Base-by-base conservation (phyloP, 1,140 invertebrate species). In the Drosophila cardini region DNA sequence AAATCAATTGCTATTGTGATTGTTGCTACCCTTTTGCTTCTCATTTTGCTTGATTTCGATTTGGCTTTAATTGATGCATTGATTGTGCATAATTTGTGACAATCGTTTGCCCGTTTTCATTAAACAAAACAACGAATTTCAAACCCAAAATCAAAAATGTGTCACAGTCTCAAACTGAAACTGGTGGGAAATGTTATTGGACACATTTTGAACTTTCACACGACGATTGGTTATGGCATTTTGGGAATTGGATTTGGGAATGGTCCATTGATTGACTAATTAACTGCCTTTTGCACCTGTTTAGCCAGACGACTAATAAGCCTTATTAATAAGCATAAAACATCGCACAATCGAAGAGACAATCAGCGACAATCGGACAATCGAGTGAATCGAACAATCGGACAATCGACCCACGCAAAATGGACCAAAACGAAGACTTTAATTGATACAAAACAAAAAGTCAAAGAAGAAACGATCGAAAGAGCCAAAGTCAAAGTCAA, bases 11-110 rank as follows among this genome's bases (percentile, higher is more conserved):
- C 78, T 65, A 72, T 60, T 50, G 36, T 63, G 30, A 58, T 18
- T 74, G 38, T 63, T 62, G 72, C 45, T 75, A 75, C 79, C 83
- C 68, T 64, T 82, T 62, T 67, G 46, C 16, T 53, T 56, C 53
- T 63, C 11, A 30, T 56, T 45, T 45, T 34, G 53, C 43, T 58
- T 64, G 26, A 56, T 45, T 56, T 57, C 43, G 63, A 16, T 46
- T 30, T 80, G 67, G 62, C 65, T 70, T 71, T 71, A 70, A 75
- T 63, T 75, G 82, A 77, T 72, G 65, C 78, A 87, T 82, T 85
- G 82, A 85, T 85, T 87, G 84, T 69, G 80, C 80, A 89, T 89
- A 84, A 87, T 87, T 89, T 78, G 84, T 87, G 80, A 75, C 76
- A 87, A 74, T 89, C 75, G 70, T 50, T 63, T 34, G 72, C 55